phyloP scores from a whole-genome alignment of 2,888 invertebrate species.

The Drosophila nigricruria region DNA sequence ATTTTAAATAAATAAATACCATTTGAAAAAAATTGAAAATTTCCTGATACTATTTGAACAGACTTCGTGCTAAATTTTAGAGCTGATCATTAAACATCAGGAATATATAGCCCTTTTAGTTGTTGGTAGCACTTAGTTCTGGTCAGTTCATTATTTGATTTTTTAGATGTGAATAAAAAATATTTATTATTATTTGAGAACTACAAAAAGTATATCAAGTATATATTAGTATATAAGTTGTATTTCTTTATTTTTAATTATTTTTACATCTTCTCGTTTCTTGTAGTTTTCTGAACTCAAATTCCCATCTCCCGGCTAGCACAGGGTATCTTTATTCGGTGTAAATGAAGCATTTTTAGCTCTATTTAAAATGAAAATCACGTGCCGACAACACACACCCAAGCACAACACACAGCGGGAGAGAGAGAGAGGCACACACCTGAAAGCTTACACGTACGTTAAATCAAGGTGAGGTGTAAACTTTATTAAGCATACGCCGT shows the following conservation, averaged over 20 bases:
- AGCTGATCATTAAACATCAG: too few relatives aligned
- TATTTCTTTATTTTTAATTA: not conserved
- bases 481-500: conserved; percentile 69
- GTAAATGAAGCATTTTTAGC: not conserved
- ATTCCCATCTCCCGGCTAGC: not conserved
- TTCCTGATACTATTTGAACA: too few relatives aligned
- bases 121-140: too few relatives aligned
- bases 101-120: too few relatives aligned
- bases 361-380: conserved; percentile 63
- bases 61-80: too few relatives aligned
- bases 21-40: too few relatives aligned
- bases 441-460: conserved; percentile 44
- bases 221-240: not conserved
- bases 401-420: not conserved
- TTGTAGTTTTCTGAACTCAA: not conserved
- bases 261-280: not conserved
- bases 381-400: conserved; percentile 43
- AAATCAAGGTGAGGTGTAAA: conserved; percentile 70
- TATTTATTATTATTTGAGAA: not conserved
- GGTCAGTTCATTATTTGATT: too few relatives aligned
- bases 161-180: too few relatives aligned
- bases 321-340: conserved; percentile 6
- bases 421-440: conserved; percentile 11
- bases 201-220: not conserved
- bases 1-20: too few relatives aligned